phyloP scores from a whole-genome alignment of 2,888 invertebrate species.

The Slavum lentiscoides region DNA sequence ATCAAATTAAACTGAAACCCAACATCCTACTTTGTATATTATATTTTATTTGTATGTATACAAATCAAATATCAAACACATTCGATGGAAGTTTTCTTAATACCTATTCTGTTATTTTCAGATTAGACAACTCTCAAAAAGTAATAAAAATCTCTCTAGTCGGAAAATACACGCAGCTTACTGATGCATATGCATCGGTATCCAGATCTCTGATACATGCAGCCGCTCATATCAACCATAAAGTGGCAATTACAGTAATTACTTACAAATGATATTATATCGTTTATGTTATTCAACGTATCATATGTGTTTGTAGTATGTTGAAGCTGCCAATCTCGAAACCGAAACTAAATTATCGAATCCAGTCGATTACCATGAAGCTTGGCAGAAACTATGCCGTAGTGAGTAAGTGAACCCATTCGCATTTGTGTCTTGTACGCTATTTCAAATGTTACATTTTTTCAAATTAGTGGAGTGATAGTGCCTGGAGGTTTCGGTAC shows the following conservation, averaged over 20 bases:
- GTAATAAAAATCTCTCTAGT: slow-evolving; percentile 89
- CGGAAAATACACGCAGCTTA: slow-evolving; percentile 93
- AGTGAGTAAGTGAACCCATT: slow-evolving; percentile 69
- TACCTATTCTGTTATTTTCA: slow-evolving; percentile 56
- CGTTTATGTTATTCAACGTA: neutral
- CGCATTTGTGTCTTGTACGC: neutral
- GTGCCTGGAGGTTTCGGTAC: slow-evolving; percentile 98
- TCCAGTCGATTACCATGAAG: slow-evolving; percentile 85
- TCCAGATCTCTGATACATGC: slow-evolving; percentile 94
- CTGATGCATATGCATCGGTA: slow-evolving; percentile 96
- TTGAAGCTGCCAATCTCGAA: slow-evolving; percentile 90
- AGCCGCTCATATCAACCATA: slow-evolving; percentile 79
- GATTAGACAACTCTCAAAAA: slow-evolving; percentile 80
- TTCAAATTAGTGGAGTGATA: slow-evolving; percentile 75
- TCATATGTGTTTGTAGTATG: slow-evolving; percentile 66
- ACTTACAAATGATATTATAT: slow-evolving; percentile 27
- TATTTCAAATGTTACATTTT: slow-evolving; percentile 18
- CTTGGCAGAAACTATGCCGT: slow-evolving; percentile 89
- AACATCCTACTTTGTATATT: no score
- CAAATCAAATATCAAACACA: neutral
- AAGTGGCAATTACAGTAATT: slow-evolving; percentile 73
- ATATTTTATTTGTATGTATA: neutral
- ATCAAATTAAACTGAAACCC: no score
- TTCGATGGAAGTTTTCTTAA: neutral
- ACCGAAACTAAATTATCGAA: slow-evolving; percentile 70